phyloP scores from a whole-genome alignment of 2,113 vertebrate genomes.

The Prionailurus bengalensis region DNA sequence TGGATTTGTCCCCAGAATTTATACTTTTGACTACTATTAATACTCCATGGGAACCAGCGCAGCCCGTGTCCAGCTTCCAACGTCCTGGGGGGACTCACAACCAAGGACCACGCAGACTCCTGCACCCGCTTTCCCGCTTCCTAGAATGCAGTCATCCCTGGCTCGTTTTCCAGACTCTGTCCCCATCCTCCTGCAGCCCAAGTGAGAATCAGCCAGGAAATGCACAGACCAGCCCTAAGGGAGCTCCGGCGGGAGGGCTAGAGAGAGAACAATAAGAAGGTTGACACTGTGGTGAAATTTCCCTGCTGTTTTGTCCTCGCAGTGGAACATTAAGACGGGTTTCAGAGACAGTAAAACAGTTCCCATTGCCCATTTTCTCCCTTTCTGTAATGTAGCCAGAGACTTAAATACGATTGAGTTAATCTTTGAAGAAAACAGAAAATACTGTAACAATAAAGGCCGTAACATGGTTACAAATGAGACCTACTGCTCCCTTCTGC shows the following conservation, averaged over 20 bases:
- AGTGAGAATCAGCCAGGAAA: neutral
- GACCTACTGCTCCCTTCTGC: conserved; percentile 89
- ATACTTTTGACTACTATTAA: neutral
- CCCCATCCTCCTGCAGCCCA: neutral
- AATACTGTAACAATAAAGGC: conserved; percentile 90
- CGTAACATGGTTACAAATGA: conserved; percentile 90
- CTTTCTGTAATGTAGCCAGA: conserved; percentile 83
- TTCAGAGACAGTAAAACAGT: conserved; percentile 52
- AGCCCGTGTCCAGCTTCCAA: neutral
- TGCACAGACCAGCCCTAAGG: no score
- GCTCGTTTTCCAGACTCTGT: neutral
- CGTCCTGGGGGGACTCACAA: neutral
- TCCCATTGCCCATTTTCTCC: neutral
- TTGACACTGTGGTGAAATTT: neutral
- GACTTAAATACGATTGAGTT: conserved; percentile 88
- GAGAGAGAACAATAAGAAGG: neutral
- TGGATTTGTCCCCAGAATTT: neutral
- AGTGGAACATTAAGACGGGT: neutral
- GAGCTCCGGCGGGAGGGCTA: neutral
- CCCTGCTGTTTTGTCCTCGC: neutral
- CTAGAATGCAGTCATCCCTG: neutral
- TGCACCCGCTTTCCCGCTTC: neutral
- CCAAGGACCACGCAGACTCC: neutral
- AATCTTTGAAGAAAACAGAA: conserved; percentile 91
- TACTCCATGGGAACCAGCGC: neutral